Conservation (phyloP, 2,888 invertebrate genomes). For the Morpho achilles region DNA sequence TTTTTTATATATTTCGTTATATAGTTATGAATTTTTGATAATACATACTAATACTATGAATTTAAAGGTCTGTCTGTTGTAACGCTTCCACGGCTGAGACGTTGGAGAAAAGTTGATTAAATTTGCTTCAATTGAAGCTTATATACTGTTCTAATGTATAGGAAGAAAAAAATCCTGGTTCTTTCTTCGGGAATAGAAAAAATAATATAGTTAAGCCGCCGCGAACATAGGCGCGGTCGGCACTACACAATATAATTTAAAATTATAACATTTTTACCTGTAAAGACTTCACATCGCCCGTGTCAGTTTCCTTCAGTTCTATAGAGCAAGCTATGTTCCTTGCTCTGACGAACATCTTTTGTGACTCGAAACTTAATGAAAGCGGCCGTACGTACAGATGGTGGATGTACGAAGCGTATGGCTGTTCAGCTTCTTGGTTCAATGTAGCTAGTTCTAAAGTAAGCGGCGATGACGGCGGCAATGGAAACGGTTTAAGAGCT, state of each 20-base stretch:
- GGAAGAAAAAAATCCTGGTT: no score
- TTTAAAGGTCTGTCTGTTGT: no score
- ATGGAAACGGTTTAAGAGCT: constrained; percentile 91
- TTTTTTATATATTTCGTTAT: no score
- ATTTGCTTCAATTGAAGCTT: no score
- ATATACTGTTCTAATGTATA: no score
- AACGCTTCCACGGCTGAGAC: no score
- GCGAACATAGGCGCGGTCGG: no score
- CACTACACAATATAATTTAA: not conserved
- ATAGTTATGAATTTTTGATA: no score
- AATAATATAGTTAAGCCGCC: no score
- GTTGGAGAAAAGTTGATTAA: no score
- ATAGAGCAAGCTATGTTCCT: constrained; percentile 96
- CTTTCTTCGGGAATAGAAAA: no score
- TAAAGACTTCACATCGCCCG: constrained; percentile 77
- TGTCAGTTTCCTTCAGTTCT: constrained; percentile 91
- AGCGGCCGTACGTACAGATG: constrained; percentile 96
- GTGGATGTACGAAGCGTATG: constrained; percentile 91
- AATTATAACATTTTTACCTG: constrained; percentile 78
- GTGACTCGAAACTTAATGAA: constrained; percentile 91
- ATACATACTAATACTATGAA: no score
- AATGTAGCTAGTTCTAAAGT: constrained; percentile 93
- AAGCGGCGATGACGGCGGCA: constrained; percentile 86
- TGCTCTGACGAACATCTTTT: constrained; percentile 94
- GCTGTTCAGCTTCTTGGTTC: constrained; percentile 84